Percentiles rank a stretch among this genome's conserved stretches.
These are phyloP conservation scores for Tadarida brasiliensis DNA, from an alignment of 2,797 vertebrate species.

Conservation along the genomic window DNA sequence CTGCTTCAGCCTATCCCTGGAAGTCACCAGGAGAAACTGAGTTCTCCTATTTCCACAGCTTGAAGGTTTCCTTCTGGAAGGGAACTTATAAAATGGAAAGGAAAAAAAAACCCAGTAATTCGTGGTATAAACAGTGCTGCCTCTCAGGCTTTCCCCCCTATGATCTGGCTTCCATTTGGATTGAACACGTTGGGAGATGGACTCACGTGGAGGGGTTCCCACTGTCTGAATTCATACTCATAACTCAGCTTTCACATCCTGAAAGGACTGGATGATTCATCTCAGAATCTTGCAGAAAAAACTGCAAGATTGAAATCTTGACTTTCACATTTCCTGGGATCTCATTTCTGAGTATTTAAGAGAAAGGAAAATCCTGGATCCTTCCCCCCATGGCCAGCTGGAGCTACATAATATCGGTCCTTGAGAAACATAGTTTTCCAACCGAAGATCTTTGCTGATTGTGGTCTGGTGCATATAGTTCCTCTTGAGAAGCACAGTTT, in stretches of 20 bases:
- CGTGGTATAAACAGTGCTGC: conserved; percentile 59
- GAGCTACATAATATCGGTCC: neutral
- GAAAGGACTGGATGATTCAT: conserved; percentile 63
- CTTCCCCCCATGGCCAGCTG: conserved; percentile 45
- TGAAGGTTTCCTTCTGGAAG: conserved; percentile 12
- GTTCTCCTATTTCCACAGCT: neutral
- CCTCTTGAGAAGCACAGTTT: conserved; percentile 2
- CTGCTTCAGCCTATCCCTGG: neutral
- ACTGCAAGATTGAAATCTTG: conserved; percentile 64
- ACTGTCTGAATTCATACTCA: neutral
- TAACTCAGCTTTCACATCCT: neutral
- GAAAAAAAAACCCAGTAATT: conserved; percentile 43
- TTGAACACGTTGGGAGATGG: neutral
- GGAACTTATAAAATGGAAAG: conserved; percentile 38
- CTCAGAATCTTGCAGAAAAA: conserved; percentile 74
- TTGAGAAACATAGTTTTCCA: conserved; percentile 57
- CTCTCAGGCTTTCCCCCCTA: conserved; percentile 36
- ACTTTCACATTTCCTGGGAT: conserved; percentile 75
- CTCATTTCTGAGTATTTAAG: neutral
- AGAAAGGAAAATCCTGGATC: conserved; percentile 53
- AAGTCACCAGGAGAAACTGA: conserved; percentile 20
- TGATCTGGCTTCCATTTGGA: conserved; percentile 65
- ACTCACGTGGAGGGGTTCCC: neutral
- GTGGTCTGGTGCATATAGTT: neutral
- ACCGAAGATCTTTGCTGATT: neutral